These are phyloP conservation scores for Trinectes maculatus DNA, from an alignment of 2,113 vertebrate species.

Conservation along the genomic window DNA sequence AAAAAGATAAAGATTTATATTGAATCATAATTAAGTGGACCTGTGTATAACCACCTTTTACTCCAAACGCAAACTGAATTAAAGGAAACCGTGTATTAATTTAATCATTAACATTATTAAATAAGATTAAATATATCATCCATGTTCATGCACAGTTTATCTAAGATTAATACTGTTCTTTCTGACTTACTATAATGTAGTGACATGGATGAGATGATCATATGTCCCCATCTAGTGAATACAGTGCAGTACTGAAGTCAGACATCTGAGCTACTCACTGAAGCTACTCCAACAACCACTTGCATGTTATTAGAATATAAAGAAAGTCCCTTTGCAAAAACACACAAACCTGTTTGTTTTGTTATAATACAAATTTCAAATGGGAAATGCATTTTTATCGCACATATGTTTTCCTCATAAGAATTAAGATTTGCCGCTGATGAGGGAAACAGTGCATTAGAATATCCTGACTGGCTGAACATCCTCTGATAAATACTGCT, in stretches of 20 bases:
- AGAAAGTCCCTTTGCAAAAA: no score
- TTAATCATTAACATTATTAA: not conserved
- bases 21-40: not conserved
- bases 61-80: not conserved
- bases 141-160: not conserved
- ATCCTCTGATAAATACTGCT: not conserved
- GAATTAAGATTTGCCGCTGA: no score
- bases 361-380: no score
- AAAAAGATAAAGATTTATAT: not conserved
- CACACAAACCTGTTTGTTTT: no score
- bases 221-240: constrained; percentile 68
- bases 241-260: constrained; percentile 24
- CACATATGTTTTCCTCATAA: no score
- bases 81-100: not conserved
- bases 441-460: no score
- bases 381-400: no score
- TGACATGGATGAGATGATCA: not conserved
- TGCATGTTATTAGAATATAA: not conserved
- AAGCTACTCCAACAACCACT: not conserved
- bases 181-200: not conserved
- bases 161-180: not conserved
- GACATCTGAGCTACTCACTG: not conserved
- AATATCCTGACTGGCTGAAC: not conserved
- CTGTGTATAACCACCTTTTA: not conserved
- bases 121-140: not conserved